Conservation (phyloP, 1,140 invertebrate species). For the Probaryconus sp. region DNA sequence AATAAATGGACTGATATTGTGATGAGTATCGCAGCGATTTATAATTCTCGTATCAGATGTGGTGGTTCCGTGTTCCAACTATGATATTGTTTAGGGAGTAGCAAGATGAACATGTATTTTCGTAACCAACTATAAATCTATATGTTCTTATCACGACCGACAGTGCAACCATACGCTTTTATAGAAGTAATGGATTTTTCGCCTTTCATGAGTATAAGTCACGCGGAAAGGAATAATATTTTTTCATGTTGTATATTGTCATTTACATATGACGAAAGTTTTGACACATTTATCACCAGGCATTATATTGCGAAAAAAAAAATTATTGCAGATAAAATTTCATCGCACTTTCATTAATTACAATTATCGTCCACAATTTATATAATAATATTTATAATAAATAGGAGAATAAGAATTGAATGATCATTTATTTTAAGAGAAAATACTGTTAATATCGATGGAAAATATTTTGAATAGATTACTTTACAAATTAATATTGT, state of each 20-base stretch:
- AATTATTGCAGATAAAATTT: too few species aligned
- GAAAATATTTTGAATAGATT: too few species aligned
- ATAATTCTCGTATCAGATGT: slow-evolving; percentile 56
- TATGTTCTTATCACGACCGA: slow-evolving; percentile 52
- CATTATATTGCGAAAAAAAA: slow-evolving; percentile 29
- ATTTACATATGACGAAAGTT: slow-evolving; percentile 35
- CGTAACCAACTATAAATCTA: slow-evolving; percentile 53
- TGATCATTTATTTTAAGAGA: too few species aligned
- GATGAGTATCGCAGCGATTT: slow-evolving; percentile 50
- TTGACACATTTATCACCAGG: too few species aligned
- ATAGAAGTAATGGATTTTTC: slow-evolving; percentile 48
- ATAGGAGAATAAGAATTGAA: too few species aligned
- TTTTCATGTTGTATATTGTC: slow-evolving; percentile 36
- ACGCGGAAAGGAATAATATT: slow-evolving; percentile 39
- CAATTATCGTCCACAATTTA: too few species aligned
- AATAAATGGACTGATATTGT: slow-evolving; percentile 31
- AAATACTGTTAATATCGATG: too few species aligned
- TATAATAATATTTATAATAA: too few species aligned
- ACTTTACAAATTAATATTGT: too few species aligned
- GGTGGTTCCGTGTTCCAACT: slow-evolving; percentile 32
- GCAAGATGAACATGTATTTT: slow-evolving; percentile 50
- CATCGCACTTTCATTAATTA: too few species aligned
- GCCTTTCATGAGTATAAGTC: slow-evolving; percentile 51
- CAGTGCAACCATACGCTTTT: slow-evolving; percentile 49
- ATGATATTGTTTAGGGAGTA: slow-evolving; percentile 48